phyloP scores from a whole-genome alignment of 92 coral and sea anemone species.

The Siderastrea siderea region DNA sequence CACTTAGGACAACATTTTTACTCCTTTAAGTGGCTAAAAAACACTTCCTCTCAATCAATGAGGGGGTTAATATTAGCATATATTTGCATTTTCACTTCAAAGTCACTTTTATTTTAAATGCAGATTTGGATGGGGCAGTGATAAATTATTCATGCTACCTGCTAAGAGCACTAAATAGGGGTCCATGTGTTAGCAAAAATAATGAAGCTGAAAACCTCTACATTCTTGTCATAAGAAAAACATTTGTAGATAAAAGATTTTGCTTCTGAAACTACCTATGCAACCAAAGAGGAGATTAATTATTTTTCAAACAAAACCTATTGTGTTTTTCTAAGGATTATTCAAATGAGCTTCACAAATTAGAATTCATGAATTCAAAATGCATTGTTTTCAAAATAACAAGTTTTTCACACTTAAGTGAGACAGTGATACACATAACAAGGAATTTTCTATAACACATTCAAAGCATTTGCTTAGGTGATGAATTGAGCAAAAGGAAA shows the following conservation, averaged over 20 bases:
- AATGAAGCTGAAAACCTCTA: not conserved
- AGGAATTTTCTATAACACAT: conserved; percentile 14
- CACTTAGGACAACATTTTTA: conserved; percentile 12
- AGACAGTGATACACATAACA: not conserved
- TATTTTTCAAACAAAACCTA: conserved; percentile 1
- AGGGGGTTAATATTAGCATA: conserved; percentile 44
- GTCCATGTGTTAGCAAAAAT: conserved; percentile 1
- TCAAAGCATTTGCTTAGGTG: conserved; percentile 7
- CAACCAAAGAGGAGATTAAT: conserved; percentile 21
- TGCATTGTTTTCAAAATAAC: conserved; percentile 35
- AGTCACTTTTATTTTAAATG: conserved; percentile 51
- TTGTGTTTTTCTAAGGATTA: conserved; percentile 34
- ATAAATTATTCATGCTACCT: conserved; percentile 56
- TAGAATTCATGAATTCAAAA: conserved; percentile 31
- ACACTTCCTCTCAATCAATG: conserved; percentile 25
- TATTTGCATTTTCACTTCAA: conserved; percentile 30
- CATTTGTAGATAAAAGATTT: not conserved
- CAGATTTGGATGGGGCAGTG: conserved; percentile 40
- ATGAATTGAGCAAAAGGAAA: not conserved
- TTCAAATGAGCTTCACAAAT: conserved; percentile 24
- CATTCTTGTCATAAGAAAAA: not conserved
- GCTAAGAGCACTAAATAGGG: not conserved
- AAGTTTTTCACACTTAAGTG: conserved; percentile 29
- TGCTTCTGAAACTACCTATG: not conserved
- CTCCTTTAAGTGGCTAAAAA: conserved; percentile 8